These are phyloP conservation scores for Eupithecia exiguata DNA, from an alignment of 2,888 invertebrate genomes.

Conservation along the genomic window DNA sequence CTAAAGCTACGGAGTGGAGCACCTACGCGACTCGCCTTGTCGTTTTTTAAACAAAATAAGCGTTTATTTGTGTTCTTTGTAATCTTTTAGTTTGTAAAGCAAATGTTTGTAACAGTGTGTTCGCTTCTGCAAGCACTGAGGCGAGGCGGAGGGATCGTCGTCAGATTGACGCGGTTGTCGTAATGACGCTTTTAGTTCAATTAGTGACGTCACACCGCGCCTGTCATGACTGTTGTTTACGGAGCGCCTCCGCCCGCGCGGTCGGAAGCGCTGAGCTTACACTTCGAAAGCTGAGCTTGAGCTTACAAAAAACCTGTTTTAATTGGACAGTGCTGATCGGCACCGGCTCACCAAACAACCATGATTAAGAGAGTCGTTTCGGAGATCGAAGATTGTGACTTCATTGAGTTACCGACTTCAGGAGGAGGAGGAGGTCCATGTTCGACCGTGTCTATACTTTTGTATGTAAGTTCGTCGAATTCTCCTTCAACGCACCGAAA, in stretches of 20 bases:
- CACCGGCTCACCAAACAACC: neutral
- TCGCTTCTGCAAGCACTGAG: slow-evolving; percentile 10
- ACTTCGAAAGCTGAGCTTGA: neutral
- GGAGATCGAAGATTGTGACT: neutral
- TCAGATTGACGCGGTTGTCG: slow-evolving; percentile 25
- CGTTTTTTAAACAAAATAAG: neutral
- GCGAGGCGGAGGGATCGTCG: neutral
- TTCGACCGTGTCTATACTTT: too few relatives aligned
- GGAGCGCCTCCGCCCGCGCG: neutral
- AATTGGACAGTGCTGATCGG: slow-evolving; percentile 25
- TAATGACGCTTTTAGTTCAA: slow-evolving; percentile 29
- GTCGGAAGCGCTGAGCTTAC: slow-evolving; percentile 19
- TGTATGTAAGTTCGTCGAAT: too few relatives aligned
- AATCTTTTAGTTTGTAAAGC: neutral
- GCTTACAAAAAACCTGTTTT: slow-evolving; percentile 13
- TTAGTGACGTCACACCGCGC: slow-evolving; percentile 29
- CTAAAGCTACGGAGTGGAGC: neutral
- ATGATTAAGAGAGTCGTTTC: neutral
- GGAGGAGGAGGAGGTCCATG: too few relatives aligned
- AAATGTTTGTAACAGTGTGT: neutral
- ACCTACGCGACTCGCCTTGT: neutral
- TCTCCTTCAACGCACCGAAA: too few relatives aligned
- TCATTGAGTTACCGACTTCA: neutral
- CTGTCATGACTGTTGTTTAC: slow-evolving; percentile 29
- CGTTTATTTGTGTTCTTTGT: neutral